A percentile compares a stretch with the other conserved stretches of the same genome.
Evolutionary conservation across 2,113 vertebrate species (phyloP).

Genomic region (Pionites leucogaster): DNA sequence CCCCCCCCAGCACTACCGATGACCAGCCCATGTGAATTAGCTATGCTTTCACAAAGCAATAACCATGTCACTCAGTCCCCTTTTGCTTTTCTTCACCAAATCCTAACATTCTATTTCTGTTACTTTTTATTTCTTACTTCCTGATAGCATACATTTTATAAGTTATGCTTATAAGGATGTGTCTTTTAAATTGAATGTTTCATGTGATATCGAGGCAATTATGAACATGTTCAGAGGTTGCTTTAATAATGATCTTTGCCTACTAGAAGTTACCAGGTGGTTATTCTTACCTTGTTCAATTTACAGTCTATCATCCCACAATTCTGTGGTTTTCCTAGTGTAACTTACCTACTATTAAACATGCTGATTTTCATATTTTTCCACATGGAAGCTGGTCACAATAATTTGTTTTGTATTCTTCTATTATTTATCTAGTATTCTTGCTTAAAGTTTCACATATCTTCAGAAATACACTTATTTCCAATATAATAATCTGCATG

Average conservation of each 20-base stretch:
- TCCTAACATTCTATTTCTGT: neutral
- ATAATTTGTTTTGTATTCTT: neutral
- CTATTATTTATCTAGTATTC: neutral
- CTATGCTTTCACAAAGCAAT: neutral
- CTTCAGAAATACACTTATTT: neutral
- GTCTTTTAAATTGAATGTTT: neutral
- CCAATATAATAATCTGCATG: neutral
- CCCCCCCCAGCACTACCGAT: neutral
- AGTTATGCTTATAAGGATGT: neutral
- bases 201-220: neutral
- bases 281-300: neutral
- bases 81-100: neutral
- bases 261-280: neutral
- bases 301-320: neutral
- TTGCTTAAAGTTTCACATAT: neutral
- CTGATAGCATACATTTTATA: neutral
- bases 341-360: neutral
- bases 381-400: neutral
- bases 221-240: neutral
- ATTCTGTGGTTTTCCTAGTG: neutral
- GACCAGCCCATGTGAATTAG: neutral
- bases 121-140: neutral
- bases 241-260: neutral
- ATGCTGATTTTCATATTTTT: neutral
- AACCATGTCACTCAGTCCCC: neutral